Evolutionary conservation across 2,113 vertebrate genomes (phyloP).

Genomic region (Panthera leo): DNA sequence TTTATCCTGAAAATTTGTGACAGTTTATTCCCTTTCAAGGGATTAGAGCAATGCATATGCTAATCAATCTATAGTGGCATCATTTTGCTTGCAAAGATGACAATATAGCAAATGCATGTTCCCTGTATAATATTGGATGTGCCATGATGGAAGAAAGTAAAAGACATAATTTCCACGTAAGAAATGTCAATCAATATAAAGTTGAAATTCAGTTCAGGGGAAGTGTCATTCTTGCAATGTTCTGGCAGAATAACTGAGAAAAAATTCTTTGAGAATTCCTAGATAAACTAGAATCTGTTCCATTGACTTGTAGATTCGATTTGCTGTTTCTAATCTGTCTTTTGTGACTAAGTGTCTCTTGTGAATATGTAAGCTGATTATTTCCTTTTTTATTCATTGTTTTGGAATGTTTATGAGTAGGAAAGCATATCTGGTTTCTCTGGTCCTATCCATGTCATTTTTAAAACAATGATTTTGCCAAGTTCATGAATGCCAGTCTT

Average conservation of each 20-base stretch:
- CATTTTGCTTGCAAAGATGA: neutral
- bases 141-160: neutral
- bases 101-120: neutral
- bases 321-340: neutral
- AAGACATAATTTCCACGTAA: neutral
- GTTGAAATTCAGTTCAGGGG: neutral
- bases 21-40: slow-evolving; percentile 52
- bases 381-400: neutral
- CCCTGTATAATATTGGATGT: neutral
- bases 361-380: neutral
- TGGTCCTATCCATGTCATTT: neutral
- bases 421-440: neutral
- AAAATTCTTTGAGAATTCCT: neutral
- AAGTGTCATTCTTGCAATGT: neutral
- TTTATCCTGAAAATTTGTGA: slow-evolving; percentile 58
- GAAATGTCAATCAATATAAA: neutral
- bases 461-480: neutral
- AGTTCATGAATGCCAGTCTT: neutral
- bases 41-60: slow-evolving; percentile 21
- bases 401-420: neutral
- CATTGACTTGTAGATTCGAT: neutral
- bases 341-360: neutral
- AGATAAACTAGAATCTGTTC: neutral
- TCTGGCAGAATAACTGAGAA: neutral
- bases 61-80: neutral